A percentile compares a stretch with the other conserved stretches of the same genome.
Evolutionary conservation across 1,140 invertebrate species (phyloP).

Genomic region (Leguminivora glycinivorella): DNA sequence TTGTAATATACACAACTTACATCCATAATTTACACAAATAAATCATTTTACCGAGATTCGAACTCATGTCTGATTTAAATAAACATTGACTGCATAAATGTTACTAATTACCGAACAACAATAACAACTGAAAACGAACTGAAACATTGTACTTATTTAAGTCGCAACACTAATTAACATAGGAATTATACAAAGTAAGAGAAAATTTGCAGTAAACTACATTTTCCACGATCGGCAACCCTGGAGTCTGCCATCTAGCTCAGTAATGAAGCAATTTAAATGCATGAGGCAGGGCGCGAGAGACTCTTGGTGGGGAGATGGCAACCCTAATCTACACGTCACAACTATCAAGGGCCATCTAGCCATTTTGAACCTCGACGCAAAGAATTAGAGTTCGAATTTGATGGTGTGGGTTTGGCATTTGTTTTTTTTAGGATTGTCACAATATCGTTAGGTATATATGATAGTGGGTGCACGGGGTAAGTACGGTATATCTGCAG

Average conservation of each 20-base stretch:
- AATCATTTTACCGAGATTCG: constrained; percentile 31
- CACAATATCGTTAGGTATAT: constrained; percentile 62
- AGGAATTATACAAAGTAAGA: constrained; percentile 12
- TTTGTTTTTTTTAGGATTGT: constrained; percentile 33
- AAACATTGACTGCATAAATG: neutral
- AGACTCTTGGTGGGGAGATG: constrained; percentile 62
- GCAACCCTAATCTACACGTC: constrained; percentile 38
- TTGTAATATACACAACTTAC: too few relatives aligned
- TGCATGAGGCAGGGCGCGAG: constrained; percentile 79
- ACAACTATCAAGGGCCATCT: constrained; percentile 33
- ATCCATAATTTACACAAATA: constrained; percentile 9
- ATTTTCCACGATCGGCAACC: constrained; percentile 70
- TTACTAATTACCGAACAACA: neutral
- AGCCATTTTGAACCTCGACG: constrained; percentile 33
- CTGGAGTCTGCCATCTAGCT: constrained; percentile 67
- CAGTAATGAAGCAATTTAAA: constrained; percentile 81
- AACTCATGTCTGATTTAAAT: neutral
- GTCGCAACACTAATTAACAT: constrained; percentile 21
- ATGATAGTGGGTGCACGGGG: constrained; percentile 72
- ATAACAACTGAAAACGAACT: constrained; percentile 13
- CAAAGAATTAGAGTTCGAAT: constrained; percentile 30
- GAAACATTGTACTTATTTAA: constrained; percentile 2
- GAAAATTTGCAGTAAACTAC: constrained; percentile 32
- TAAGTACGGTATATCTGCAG: too few relatives aligned
- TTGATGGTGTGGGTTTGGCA: constrained; percentile 32